phyloP scores from a whole-genome alignment of 2,888 invertebrate species.

The Orgyia antiqua region DNA sequence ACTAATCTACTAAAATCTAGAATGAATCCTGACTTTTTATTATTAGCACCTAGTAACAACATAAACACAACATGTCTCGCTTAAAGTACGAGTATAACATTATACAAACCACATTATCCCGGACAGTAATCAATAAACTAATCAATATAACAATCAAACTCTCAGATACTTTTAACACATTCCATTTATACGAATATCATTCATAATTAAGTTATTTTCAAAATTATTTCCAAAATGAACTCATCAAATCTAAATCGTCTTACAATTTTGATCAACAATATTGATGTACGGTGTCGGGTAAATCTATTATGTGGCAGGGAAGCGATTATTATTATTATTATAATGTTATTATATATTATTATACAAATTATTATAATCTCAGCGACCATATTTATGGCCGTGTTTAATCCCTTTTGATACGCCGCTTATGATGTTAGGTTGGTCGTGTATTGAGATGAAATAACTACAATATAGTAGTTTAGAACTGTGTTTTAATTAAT shows the following conservation, averaged over 20 bases:
- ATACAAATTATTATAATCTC: slow-evolving; percentile 74
- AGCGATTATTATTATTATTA: slow-evolving; percentile 65
- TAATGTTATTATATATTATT: slow-evolving; percentile 73
- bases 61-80: too few relatives aligned
- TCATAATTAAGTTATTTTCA: slow-evolving; percentile 3
- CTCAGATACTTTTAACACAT: too few relatives aligned
- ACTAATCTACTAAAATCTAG: too few relatives aligned
- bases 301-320: slow-evolving; percentile 64
- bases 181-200: background rate
- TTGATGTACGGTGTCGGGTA: slow-evolving; percentile 54
- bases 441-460: slow-evolving; percentile 13
- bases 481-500: too few relatives aligned
- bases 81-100: too few relatives aligned
- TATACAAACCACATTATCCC: too few relatives aligned
- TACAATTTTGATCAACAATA: slow-evolving; percentile 8
- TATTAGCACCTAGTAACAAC: too few relatives aligned
- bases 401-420: slow-evolving; percentile 66
- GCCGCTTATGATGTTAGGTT: slow-evolving; percentile 51
- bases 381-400: slow-evolving; percentile 66
- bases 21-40: too few relatives aligned
- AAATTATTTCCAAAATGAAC: background rate
- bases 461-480: background rate
- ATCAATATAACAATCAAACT: too few relatives aligned
- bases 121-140: too few relatives aligned
- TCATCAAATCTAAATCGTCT: slow-evolving; percentile 4